phyloP scores from a whole-genome alignment of 2,797 vertebrate species.

The Fistularia commersonii region DNA sequence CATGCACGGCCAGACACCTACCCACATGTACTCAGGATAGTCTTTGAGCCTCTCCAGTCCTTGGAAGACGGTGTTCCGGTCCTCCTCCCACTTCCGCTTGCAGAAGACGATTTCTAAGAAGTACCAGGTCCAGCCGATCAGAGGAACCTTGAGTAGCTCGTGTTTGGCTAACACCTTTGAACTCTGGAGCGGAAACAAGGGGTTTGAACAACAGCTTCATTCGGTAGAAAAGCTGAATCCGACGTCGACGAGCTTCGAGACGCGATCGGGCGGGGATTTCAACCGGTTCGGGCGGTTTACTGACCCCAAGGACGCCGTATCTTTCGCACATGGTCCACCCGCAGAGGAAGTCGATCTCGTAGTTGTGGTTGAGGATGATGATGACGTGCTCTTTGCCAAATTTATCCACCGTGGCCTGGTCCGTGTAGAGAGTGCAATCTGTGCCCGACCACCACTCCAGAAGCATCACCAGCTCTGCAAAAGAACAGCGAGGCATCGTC shows the following conservation, averaged over 20 bases:
- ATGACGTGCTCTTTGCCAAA: slow-evolving; percentile 95
- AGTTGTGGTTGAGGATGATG: slow-evolving; percentile 98
- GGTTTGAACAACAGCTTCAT: not conserved
- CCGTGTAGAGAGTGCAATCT: slow-evolving; percentile 91
- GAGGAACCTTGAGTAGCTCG: slow-evolving; percentile 91
- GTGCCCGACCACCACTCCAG: slow-evolving; percentile 99
- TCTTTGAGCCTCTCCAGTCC: slow-evolving; percentile 83
- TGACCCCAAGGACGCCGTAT: slow-evolving; percentile 90
- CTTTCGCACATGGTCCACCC: slow-evolving; percentile 99
- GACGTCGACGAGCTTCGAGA: too few species aligned
- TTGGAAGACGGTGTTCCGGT: slow-evolving; percentile 84
- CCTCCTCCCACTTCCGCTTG: slow-evolving; percentile 96
- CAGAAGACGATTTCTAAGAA: slow-evolving; percentile 99
- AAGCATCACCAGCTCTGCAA: slow-evolving; percentile 93
- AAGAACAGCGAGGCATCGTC: not conserved
- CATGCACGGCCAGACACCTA: slow-evolving; percentile 64
- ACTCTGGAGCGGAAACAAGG: slow-evolving; percentile 72
- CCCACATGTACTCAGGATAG: slow-evolving; percentile 98
- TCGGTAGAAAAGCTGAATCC: too few species aligned
- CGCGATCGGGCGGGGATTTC: too few species aligned
- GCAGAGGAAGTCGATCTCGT: slow-evolving; percentile 97
- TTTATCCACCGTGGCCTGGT: slow-evolving; percentile 83
- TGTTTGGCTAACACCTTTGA: slow-evolving; percentile 97
- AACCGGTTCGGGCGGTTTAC: slow-evolving; percentile 38
- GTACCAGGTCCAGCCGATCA: slow-evolving; percentile 99